Conservation (phyloP, 2,797 vertebrate genomes). For the Hybognathus amarus region DNA sequence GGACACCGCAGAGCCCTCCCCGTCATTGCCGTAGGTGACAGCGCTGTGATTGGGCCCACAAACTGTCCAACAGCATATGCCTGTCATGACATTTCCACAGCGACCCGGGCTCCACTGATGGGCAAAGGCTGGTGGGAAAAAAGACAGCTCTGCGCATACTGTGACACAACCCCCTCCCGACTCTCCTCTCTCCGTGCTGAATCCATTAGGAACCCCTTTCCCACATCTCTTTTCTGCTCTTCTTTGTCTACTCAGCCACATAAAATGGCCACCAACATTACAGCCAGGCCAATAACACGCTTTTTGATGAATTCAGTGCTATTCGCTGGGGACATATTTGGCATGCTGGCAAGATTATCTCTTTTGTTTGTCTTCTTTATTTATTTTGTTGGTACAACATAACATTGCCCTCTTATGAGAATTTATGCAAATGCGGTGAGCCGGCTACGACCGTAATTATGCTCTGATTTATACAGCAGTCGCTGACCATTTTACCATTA, state of each 20-base stretch:
- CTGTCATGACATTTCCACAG: conserved; percentile 62
- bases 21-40: conserved; percentile 57
- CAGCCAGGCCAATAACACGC: conserved; percentile 52
- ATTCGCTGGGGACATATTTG: conserved; percentile 50
- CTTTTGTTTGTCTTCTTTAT: conserved; percentile 53
- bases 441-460: conserved; percentile 46
- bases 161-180: conserved; percentile 42
- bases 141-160: conserved; percentile 55
- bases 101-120: conserved; percentile 55
- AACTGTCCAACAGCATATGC: conserved; percentile 61
- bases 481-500: conserved; percentile 49
- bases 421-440: conserved; percentile 58
- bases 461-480: conserved; percentile 55
- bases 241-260: conserved; percentile 58
- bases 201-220: conserved; percentile 59
- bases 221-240: conserved; percentile 44
- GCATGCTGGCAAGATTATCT: conserved; percentile 53
- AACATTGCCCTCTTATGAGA: conserved; percentile 56
- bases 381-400: conserved; percentile 52
- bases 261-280: conserved; percentile 57
- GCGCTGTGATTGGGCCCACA: conserved; percentile 50
- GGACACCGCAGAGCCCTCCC: conserved; percentile 35
- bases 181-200: conserved; percentile 41
- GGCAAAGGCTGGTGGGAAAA: conserved; percentile 56
- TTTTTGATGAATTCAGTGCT: conserved; percentile 57